Evolutionary conservation across 2,797 vertebrate species (phyloP), one percentile per base, ranked within the genome.

Genomic region (Falco biarmicus): DNA sequence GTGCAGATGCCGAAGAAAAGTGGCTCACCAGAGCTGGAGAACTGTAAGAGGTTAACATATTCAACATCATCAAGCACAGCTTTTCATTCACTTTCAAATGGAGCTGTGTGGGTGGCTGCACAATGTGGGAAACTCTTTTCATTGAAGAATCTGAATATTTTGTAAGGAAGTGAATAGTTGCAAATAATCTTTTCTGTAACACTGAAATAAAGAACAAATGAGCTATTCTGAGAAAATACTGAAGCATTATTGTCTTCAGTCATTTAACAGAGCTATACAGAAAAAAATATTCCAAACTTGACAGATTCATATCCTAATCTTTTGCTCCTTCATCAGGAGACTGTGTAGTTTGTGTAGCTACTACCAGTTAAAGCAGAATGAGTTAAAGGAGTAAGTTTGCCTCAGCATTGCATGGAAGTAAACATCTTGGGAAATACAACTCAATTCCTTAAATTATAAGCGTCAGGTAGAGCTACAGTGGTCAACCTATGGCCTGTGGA

Each of bases 161-260:
- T 98, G 98, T 98, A 98, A 98, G 98, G 98, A 98, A 99, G 98
- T 99, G 98, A 99, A 99, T 98, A 98, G 98, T 97, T 97, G 98
- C 99, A 98, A 98, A 98, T 99, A 99, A 98, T 98, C 98, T 98
- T 98, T 98, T 98, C 98, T 99, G 98, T 98, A 96, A 97, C 97
- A 95, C 98, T 97, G 96, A 98, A 98, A 98, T 97, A 97, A 98
- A 97, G 98, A 98, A 99, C 98, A 99, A 98, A 98, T 97, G 97
- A 96, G 97, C 98, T 98, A 98, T 99, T 99, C 99, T 99, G 98
- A 98, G 98, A 96, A 97, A 98, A 97, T 89, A 98, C 97, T 98
- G 97, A 98, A 70, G 95, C 93, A 1, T 95, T 94, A 96, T 98
- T 98, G 98, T 98, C 97, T 90, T 87, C 95, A 66, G 66, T 92